A percentile compares a stretch with the other conserved stretches of the same genome.
These are phyloP conservation scores for Pristis pectinata DNA, from an alignment of 2,797 vertebrate genomes.

Conservation along the genomic window DNA sequence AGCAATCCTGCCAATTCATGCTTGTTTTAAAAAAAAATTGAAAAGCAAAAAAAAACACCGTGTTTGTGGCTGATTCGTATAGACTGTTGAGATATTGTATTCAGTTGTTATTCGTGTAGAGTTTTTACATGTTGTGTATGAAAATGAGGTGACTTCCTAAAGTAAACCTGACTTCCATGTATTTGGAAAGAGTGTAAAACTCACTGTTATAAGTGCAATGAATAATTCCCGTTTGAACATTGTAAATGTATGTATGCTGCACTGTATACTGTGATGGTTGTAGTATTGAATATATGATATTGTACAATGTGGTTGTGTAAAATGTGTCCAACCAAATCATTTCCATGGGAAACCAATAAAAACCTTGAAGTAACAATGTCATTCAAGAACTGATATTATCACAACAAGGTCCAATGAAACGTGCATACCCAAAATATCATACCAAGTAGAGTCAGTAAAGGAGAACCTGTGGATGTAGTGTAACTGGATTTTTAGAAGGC, in stretches of 20 bases:
- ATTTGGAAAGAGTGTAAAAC: conserved; percentile 35
- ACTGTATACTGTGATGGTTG: conserved; percentile 33
- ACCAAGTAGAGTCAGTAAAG: not conserved
- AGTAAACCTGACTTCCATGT: conserved; percentile 56
- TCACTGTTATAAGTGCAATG: conserved; percentile 38
- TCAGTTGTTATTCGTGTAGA: conserved; percentile 53
- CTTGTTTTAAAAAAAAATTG: conserved; percentile 32
- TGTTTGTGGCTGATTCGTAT: conserved; percentile 69
- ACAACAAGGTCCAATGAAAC: not conserved
- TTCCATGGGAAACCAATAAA: conserved; percentile 38
- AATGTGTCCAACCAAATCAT: conserved; percentile 33
- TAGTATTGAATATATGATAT: conserved; percentile 34
- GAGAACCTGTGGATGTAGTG: no score
- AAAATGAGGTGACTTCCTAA: conserved; percentile 59
- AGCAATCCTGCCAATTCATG: conserved; percentile 33
- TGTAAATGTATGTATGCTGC: conserved; percentile 38
- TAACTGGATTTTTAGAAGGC: no score
- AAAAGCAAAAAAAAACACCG: conserved; percentile 55
- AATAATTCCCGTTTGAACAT: conserved; percentile 36
- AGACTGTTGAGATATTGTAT: conserved; percentile 63
- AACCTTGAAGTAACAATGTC: conserved; percentile 27
- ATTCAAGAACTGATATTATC: not conserved
- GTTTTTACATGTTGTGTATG: conserved; percentile 64
- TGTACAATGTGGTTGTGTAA: conserved; percentile 37
- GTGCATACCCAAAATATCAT: not conserved